A percentile compares a stretch with the other conserved stretches of the same genome.
Conservation (phyloP, 2,797 vertebrate genomes). For the Phrynocephalus guinanensis region DNA sequence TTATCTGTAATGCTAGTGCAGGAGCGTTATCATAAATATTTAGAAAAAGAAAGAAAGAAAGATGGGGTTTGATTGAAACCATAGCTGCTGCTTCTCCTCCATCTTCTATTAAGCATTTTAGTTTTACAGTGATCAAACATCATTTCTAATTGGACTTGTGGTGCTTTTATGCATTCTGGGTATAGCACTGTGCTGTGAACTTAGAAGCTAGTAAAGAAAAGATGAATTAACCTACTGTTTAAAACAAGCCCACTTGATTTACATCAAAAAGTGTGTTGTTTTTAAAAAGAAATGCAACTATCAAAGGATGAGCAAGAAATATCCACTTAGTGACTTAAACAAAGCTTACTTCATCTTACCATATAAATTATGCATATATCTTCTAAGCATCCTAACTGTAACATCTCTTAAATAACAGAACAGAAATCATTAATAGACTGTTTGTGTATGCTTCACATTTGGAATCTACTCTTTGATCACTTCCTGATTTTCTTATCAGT, state of each 20-base stretch:
- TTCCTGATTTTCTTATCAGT: slow-evolving; percentile 52
- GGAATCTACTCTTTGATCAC: slow-evolving; percentile 55
- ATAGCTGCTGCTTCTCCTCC: background rate
- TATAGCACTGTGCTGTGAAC: background rate
- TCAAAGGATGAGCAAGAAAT: slow-evolving; percentile 38
- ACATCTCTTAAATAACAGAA: slow-evolving; percentile 40
- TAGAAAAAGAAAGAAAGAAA: background rate
- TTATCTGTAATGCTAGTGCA: too few relatives aligned
- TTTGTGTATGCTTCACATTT: slow-evolving; percentile 34
- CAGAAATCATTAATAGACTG: slow-evolving; percentile 45
- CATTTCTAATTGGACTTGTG: slow-evolving; percentile 9
- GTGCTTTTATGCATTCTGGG: background rate
- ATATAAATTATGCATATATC: slow-evolving; percentile 45
- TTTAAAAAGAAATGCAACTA: background rate
- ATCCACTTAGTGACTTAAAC: slow-evolving; percentile 38
- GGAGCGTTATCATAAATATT: too few relatives aligned
- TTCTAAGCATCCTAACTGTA: slow-evolving; percentile 29
- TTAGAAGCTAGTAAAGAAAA: slow-evolving; percentile 9
- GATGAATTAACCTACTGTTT: slow-evolving; percentile 30
- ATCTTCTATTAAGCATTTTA: background rate
- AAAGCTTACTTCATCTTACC: slow-evolving; percentile 41
- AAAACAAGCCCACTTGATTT: slow-evolving; percentile 34
- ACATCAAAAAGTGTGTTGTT: slow-evolving; percentile 27
- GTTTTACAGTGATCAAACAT: background rate
- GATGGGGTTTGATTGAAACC: background rate